phyloP scores from a whole-genome alignment of 23 tunicate species.

The Aplidium turbinatum region DNA sequence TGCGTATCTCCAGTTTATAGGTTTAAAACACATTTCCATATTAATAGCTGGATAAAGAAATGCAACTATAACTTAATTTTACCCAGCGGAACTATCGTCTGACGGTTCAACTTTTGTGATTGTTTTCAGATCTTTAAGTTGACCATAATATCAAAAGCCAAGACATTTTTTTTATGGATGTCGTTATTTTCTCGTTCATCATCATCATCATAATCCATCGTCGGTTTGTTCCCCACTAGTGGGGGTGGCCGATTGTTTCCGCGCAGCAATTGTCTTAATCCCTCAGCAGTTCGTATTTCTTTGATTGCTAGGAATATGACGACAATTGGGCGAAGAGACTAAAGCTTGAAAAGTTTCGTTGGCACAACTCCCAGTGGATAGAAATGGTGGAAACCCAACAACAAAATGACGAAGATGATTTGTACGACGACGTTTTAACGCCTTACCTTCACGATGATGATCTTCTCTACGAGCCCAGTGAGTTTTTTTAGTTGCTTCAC shows the following conservation, averaged over 20 bases:
- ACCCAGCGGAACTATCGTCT: too few relatives aligned
- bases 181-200: not conserved
- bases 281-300: not conserved
- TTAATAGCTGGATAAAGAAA: too few relatives aligned
- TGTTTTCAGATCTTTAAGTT: not conserved
- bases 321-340: constrained; percentile 85
- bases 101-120: too few relatives aligned
- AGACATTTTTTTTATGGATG: not conserved
- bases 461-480: constrained; percentile 70
- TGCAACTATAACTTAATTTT: too few relatives aligned
- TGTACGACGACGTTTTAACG: constrained; percentile 48
- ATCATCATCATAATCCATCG: too few relatives aligned
- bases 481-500: too few relatives aligned
- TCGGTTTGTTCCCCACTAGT: too few relatives aligned
- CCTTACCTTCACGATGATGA: constrained; percentile 48
- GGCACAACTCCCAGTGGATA: constrained; percentile 99
- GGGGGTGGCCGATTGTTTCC: too few relatives aligned
- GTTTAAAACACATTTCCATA: too few relatives aligned
- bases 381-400: constrained; percentile 94
- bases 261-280: not conserved
- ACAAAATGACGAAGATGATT: constrained; percentile 41
- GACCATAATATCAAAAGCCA: not conserved
- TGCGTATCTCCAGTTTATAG: too few relatives aligned
- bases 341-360: constrained; percentile 79
- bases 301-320: constrained; percentile 66